Evolutionary conservation across 1,140 invertebrate genomes (phyloP), one percentile per base, ranked within the genome.

Genomic region (Propsilocerus akamusi): DNA sequence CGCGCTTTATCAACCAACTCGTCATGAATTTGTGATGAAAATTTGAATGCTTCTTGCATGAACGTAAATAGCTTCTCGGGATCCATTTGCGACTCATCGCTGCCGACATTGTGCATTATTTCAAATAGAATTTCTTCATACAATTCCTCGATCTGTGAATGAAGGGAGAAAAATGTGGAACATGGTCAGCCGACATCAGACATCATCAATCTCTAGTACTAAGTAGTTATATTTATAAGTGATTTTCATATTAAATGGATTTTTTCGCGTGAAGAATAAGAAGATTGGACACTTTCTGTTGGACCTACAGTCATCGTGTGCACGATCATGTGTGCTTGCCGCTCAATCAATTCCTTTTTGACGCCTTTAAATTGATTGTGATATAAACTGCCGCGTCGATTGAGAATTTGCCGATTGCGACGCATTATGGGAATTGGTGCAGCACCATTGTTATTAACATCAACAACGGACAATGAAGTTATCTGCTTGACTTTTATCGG

Each of bases 121-220:
- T 94, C 87, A 64, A 89, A 96, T 48, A 97, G 66, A 23, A 96
- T 77, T 66, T 95, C 91, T 55, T 86, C 73, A 59, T 97, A 97
- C 8, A 97, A 72, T 66, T 92, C 83, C 60, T 95, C 89, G 52
- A 87, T 77, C 86, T 89, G 65, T 11, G 72, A 72, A 53, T 56
- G 46, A 58, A 54, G 48, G 52, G 8, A 25, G 1, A 25, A 48
- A 28, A 28, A 28, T 48, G 17, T 2, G 17, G 17, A n/a, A n/a
- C n/a, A n/a, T n/a, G n/a, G n/a, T n/a, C 6, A 46, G 37, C 17
- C 37, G 10, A 14, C 12, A 4, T 11, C 32, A 14, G 32, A 14
- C 28, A 30, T 30, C 28, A 30, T 30, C n/a, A 12, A 37, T 37
- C 32, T 14, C 32, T 4, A 37, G 25, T 12, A 24, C 10, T 14